These are phyloP conservation scores for Muschampia plurimacula DNA, from an alignment of 2,888 invertebrate genomes.

Conservation along the genomic window DNA sequence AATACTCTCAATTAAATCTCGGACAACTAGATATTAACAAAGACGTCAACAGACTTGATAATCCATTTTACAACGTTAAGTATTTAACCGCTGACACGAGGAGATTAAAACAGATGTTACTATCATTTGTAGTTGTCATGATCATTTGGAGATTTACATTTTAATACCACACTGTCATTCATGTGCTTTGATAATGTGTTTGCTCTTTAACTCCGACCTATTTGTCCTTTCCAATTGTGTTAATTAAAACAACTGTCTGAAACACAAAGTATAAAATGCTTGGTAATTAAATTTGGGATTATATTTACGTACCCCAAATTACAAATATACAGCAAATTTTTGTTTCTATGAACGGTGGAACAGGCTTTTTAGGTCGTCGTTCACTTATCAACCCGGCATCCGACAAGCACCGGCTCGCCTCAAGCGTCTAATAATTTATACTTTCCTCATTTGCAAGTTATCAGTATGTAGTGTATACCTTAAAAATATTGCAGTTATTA, in stretches of 20 bases:
- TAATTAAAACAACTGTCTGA: slow-evolving; percentile 1
- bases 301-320: background rate
- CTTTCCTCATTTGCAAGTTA: too few relatives aligned
- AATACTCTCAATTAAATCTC: slow-evolving; percentile 6
- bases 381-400: too few relatives aligned
- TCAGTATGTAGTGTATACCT: too few relatives aligned
- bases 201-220: background rate
- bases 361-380: too few relatives aligned
- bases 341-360: background rate
- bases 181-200: slow-evolving; percentile 9
- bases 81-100: slow-evolving; percentile 24
- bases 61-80: slow-evolving; percentile 22
- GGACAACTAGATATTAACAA: slow-evolving; percentile 12
- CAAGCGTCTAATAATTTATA: too few relatives aligned
- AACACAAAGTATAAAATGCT: background rate
- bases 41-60: slow-evolving; percentile 8
- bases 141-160: background rate
- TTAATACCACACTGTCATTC: slow-evolving; percentile 2
- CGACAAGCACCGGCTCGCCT: too few relatives aligned
- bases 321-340: background rate
- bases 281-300: background rate
- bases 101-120: slow-evolving; percentile 13
- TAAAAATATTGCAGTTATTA: too few relatives aligned
- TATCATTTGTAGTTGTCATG: slow-evolving; percentile 1
- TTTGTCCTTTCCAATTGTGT: background rate